Conservation (phyloP, 2,888 invertebrate genomes). For the Drosophila macrospina region DNA sequence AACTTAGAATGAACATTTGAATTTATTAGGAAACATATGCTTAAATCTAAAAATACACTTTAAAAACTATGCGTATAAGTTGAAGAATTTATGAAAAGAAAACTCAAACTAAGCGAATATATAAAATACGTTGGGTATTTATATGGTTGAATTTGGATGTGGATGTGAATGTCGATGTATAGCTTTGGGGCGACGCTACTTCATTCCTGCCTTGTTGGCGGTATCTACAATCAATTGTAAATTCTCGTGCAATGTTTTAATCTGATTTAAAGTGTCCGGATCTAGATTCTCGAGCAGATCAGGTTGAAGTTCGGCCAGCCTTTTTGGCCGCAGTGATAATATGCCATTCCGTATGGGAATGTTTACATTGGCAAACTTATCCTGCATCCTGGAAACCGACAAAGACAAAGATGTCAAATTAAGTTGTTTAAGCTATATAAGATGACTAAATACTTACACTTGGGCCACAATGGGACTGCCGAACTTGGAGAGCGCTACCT, state of each 20-base stretch:
- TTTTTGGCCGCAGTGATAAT: conserved; percentile 84
- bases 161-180: not conserved
- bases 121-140: conserved; percentile 25
- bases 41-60: conserved; percentile 38
- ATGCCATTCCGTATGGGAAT: conserved; percentile 85
- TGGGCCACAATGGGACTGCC: conserved; percentile 85
- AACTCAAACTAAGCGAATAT: conserved; percentile 41
- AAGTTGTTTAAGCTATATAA: not conserved
- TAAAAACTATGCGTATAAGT: conserved; percentile 17
- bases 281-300: conserved; percentile 82
- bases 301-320: conserved; percentile 74
- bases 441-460: conserved; percentile 72
- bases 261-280: conserved; percentile 81
- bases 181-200: conserved; percentile 35
- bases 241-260: conserved; percentile 83
- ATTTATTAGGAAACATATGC: conserved; percentile 19
- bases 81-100: conserved; percentile 6
- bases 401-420: no score
- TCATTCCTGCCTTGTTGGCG: conserved; percentile 72
- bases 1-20: conserved; percentile 35
- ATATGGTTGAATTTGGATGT: not conserved
- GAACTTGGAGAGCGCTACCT: conserved; percentile 83
- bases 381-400: conserved; percentile 73
- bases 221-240: conserved; percentile 83
- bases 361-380: conserved; percentile 84